Conservation (phyloP, 2,797 vertebrate species). For the Acrocephalus scirpaceus region DNA sequence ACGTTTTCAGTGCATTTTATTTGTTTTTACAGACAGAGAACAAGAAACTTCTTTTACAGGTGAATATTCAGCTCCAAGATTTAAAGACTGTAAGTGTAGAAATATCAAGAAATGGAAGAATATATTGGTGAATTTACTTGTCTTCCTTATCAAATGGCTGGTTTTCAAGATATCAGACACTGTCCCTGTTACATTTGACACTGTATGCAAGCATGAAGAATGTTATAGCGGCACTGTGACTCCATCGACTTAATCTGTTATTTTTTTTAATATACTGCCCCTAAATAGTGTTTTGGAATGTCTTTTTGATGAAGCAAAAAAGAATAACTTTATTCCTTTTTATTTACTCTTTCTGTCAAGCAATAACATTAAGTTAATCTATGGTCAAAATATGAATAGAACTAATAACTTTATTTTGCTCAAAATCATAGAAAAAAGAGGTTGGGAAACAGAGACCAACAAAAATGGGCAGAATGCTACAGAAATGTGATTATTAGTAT, state of each 20-base stretch:
- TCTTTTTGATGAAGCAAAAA: background rate
- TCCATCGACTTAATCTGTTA: background rate
- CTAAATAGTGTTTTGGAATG: background rate
- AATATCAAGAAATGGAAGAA: conserved; percentile 12
- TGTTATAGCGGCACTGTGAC: background rate
- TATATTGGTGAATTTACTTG: background rate
- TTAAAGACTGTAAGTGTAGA: conserved; percentile 30
- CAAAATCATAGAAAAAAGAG: background rate
- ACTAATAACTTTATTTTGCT: background rate
- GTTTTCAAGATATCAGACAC: background rate
- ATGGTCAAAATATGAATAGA: background rate
- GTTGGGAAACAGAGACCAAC: background rate
- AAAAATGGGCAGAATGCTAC: background rate
- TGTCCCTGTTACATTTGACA: background rate
- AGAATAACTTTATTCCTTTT: background rate
- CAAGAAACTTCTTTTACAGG: conserved; percentile 42
- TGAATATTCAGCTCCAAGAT: background rate
- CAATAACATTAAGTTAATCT: background rate
- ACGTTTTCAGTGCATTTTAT: conserved; percentile 36
- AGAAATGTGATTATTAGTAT: background rate
- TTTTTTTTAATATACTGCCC: background rate
- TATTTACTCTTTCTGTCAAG: background rate
- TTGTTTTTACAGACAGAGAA: conserved; percentile 33
- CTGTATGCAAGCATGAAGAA: background rate
- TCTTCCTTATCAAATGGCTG: background rate